phyloP scores from a whole-genome alignment of 2,888 invertebrate species.

The Scaptodrosophila latifasciaeformis region DNA sequence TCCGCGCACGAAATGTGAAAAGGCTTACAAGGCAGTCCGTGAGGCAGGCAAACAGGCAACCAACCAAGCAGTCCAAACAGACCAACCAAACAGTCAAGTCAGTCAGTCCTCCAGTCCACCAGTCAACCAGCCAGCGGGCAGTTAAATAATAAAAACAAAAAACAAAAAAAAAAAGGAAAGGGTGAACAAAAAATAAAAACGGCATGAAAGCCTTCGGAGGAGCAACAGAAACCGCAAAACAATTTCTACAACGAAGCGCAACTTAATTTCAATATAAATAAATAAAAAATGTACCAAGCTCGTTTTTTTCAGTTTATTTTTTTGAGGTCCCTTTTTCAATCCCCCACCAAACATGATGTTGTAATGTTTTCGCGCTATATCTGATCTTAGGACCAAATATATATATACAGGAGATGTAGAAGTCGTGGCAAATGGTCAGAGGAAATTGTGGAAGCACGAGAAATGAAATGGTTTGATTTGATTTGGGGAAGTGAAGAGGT shows the following conservation, averaged over 20 bases:
- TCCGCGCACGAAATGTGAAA: constrained; percentile 25
- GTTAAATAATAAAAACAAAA: background rate
- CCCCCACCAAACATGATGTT: too few relatives aligned
- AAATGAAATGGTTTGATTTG: too few relatives aligned
- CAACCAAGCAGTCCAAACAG: too few relatives aligned
- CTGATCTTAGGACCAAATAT: background rate
- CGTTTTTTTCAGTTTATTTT: constrained; percentile 1
- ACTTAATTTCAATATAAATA: constrained; percentile 68
- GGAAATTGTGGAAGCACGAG: constrained; percentile 7
- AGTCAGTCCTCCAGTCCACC: too few relatives aligned
- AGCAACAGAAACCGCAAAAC: constrained; percentile 51
- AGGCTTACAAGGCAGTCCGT: constrained; percentile 5
- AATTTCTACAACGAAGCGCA: constrained; percentile 59
- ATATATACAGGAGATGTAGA: constrained; percentile 1
- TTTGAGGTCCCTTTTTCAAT: too few relatives aligned
- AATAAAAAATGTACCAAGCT: constrained; percentile 39
- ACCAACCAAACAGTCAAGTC: too few relatives aligned
- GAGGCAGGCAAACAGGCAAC: too few relatives aligned
- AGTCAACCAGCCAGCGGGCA: background rate
- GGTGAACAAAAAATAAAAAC: constrained; percentile 47
- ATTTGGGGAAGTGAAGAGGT: too few relatives aligned
- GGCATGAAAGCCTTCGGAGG: constrained; percentile 16
- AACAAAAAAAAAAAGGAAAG: constrained; percentile 25
- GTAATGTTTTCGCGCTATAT: constrained; percentile 21
- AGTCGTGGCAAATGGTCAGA: constrained; percentile 7